Conservation (phyloP, 2,113 vertebrate species). For the Bettongia penicillata region DNA sequence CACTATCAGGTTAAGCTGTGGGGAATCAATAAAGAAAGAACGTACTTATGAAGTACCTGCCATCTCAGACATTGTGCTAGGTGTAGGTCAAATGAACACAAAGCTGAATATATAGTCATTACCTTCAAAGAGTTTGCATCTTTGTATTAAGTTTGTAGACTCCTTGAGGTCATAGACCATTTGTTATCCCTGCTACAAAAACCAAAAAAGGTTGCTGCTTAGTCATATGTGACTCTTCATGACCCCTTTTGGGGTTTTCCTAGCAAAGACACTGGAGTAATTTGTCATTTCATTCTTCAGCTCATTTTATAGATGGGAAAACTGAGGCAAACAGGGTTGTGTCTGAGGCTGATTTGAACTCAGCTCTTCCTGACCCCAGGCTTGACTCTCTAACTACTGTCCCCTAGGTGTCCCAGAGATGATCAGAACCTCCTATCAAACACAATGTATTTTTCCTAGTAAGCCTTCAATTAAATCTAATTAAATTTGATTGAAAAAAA, state of each 20-base stretch:
- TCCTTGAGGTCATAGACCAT: not conserved
- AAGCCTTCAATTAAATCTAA: not conserved
- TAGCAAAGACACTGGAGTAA: not conserved
- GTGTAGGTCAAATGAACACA: no score
- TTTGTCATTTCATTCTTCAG: not conserved
- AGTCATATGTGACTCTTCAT: not conserved
- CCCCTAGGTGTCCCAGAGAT: not conserved
- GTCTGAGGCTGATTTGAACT: not conserved
- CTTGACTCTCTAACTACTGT: not conserved
- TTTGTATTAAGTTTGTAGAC: no score
- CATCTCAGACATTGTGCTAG: no score
- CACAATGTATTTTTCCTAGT: not conserved
- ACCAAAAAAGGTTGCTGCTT: not conserved
- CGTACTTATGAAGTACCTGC: no score
- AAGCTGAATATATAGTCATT: no score
- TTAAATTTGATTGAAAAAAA: not conserved
- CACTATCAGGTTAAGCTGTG: no score
- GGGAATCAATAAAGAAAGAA: no score
- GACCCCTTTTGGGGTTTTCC: not conserved
- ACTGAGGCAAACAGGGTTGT: not conserved
- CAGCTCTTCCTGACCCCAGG: not conserved
- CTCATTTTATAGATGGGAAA: not conserved
- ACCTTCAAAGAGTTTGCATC: no score
- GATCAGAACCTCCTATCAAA: not conserved
- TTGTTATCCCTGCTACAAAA: not conserved